These are phyloP conservation scores for Trichogramma dendrolimi DNA, from an alignment of 2,888 invertebrate species.

Conservation along the genomic window DNA sequence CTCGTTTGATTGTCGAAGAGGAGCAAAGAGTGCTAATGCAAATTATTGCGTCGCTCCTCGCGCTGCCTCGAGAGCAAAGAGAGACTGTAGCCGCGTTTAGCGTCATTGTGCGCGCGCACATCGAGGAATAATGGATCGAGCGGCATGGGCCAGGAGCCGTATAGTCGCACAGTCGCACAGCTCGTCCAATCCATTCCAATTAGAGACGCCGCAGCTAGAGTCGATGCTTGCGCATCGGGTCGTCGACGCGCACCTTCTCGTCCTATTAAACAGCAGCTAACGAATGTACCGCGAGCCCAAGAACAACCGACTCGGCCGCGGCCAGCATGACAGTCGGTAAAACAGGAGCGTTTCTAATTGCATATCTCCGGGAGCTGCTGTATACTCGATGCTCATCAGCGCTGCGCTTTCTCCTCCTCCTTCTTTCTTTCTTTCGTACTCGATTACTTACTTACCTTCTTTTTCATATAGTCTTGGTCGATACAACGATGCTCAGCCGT, in stretches of 20 bases:
- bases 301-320: constrained; percentile 51
- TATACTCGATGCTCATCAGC: constrained; percentile 46
- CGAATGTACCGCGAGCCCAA: constrained; percentile 47
- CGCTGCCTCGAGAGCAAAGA: no score
- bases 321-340: constrained; percentile 50
- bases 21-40: no score
- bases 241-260: constrained; percentile 28
- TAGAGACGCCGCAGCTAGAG: constrained; percentile 41
- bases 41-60: no score
- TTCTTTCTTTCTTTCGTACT: not conserved
- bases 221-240: constrained; percentile 49
- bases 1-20: no score
- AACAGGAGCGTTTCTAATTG: constrained; percentile 52
- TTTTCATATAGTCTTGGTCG: no score
- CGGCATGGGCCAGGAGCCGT: no score
- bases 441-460: not conserved
- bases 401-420: constrained; percentile 41
- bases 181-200: constrained; percentile 52
- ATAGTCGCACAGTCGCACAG: not conserved
- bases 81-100: no score
- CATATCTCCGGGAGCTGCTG: constrained; percentile 41
- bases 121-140: no score
- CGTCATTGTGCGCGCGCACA: no score
- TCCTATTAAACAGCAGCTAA: constrained; percentile 36
- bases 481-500: no score